Evolutionary conservation across 2,888 invertebrate genomes (phyloP), one percentile per base, ranked within the genome.

Genomic region (Caenorhabditis panamensis): DNA sequence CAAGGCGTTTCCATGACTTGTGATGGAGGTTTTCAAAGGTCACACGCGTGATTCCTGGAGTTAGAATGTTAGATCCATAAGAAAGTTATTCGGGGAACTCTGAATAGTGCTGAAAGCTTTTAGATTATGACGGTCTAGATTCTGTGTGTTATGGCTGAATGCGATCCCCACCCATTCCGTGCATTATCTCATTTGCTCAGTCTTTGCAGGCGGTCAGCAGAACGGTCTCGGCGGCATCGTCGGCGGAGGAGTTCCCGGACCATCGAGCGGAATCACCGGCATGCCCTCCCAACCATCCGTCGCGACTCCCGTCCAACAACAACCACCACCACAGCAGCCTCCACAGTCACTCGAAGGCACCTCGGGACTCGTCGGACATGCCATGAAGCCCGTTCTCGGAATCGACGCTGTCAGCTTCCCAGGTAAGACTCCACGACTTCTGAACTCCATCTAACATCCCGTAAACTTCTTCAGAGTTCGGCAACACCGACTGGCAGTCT

Each of bases 401-500:
- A 79, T 79, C 20, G 79, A 79, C 49, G 51, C 79, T n/a, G 47
- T 61, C 56, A 59, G 31, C 1, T 79, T 79, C 41, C 28, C 72
- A 54, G 79, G 79, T 79, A 44, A 41, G 41, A 26, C 3, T 37
- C 16, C 6, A n/a, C 20, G 13, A 4, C 13, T 26, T 36, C 16
- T 4, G 5, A 18, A 11, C n/a, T 36, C 59, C 16, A 16, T 47
- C 13, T 37, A 22, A 53, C 22, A 31, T 11, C 24, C 8, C 24
- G n/a, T 2, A 11, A 24, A 13, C 9, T 49, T 31, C 54, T n/a
- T n/a, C n/a, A 67, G 76, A 62, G 36, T 68, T 73, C 64, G 63
- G 63, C 24, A 31, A 56, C 31, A 71, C 71, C 1, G 80, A 80
- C 37, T 85, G 85, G 85, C 82, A 83, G 47, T 81, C 82, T 22